Evolutionary conservation across 1,140 invertebrate genomes (phyloP).

Genomic region (Trialeurodes vaporariorum): DNA sequence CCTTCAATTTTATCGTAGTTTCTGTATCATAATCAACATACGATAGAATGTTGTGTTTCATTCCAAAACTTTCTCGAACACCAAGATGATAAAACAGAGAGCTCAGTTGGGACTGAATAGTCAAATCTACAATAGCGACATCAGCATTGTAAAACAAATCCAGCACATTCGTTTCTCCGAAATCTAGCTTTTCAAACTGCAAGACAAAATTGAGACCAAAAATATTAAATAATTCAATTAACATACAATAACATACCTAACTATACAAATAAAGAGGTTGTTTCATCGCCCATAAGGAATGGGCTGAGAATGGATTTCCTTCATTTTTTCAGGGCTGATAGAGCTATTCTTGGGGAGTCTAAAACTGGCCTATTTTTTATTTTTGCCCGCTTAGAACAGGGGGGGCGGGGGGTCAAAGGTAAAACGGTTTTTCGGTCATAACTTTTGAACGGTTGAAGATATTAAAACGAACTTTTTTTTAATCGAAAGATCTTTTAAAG

Average conservation of each 20-base stretch:
- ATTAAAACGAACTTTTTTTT: no score
- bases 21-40: conserved; percentile 84
- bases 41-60: conserved; percentile 94
- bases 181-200: conserved; percentile 76
- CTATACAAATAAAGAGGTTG: conserved; percentile 14
- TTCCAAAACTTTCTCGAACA: conserved; percentile 93
- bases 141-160: conserved; percentile 94
- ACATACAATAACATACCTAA: conserved; percentile 14
- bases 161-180: conserved; percentile 71
- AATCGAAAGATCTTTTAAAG: no score
- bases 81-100: conserved; percentile 94
- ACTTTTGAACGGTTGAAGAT: no score
- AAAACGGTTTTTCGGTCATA: no score
- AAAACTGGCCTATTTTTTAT: no score
- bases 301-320: no score
- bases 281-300: no score
- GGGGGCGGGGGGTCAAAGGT: no score
- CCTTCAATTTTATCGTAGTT: conserved; percentile 71
- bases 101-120: conserved; percentile 68
- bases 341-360: no score
- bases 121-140: conserved; percentile 92
- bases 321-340: no score
- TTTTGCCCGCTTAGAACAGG: no score
- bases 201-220: conserved; percentile 32
- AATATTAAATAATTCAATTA: no score